Percentiles rank a stretch among this genome's conserved stretches.
phyloP scores from a whole-genome alignment of 2,888 invertebrate genomes.

The Lochmaea capreae region DNA sequence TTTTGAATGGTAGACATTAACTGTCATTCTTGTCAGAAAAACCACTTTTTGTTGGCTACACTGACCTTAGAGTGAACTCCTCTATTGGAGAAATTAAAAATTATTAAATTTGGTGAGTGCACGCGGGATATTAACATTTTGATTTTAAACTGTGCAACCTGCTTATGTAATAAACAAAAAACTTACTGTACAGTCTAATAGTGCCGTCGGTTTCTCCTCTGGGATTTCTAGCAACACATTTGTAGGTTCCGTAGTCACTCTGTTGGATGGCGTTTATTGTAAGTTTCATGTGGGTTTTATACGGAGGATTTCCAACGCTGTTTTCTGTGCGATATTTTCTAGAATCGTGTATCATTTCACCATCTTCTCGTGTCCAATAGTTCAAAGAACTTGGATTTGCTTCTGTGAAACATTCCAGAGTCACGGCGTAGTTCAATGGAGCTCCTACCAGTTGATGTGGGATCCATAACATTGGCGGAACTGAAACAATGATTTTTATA shows the following conservation, averaged over 20 bases:
- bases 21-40: too few relatives aligned
- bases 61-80: too few relatives aligned
- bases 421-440: conserved; percentile 84
- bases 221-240: conserved; percentile 91
- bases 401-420: conserved; percentile 89
- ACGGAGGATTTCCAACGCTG: conserved; percentile 75
- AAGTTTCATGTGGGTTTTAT: conserved; percentile 90
- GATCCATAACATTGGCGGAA: conserved; percentile 93
- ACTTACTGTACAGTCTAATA: conserved; percentile 90
- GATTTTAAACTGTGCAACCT: too few relatives aligned
- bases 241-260: conserved; percentile 88
- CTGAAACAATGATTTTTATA: conserved; percentile 64
- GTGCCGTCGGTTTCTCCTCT: conserved; percentile 91
- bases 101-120: too few relatives aligned
- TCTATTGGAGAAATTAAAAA: too few relatives aligned
- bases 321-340: conserved; percentile 84
- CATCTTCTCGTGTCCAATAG: conserved; percentile 90
- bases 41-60: too few relatives aligned
- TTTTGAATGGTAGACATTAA: too few relatives aligned
- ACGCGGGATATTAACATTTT: too few relatives aligned
- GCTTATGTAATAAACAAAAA: not conserved
- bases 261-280: conserved; percentile 82
- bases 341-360: conserved; percentile 90
- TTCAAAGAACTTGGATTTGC: conserved; percentile 92
- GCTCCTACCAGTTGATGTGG: conserved; percentile 91